Conservation (phyloP, 2,113 vertebrate species). For the Paracanthobrama guichenoti region DNA sequence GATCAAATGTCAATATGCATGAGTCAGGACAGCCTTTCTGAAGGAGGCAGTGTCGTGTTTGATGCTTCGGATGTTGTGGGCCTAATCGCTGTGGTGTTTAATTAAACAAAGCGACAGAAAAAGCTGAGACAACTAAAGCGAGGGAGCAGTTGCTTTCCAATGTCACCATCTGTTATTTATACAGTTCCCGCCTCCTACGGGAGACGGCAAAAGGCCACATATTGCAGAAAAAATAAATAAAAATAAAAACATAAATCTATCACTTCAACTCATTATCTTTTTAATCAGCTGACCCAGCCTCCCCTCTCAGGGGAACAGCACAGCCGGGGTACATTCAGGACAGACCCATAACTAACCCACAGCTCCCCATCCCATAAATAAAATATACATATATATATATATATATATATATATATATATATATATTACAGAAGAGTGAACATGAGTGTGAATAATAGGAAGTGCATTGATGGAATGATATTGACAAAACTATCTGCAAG, state of each 20-base stretch:
- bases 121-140: slow-evolving; percentile 25
- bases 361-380: not conserved
- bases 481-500: not conserved
- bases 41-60: slow-evolving; percentile 6
- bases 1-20: slow-evolving; percentile 42
- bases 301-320: slow-evolving; percentile 12
- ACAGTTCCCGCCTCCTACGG: slow-evolving; percentile 42
- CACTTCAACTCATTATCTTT: slow-evolving; percentile 55
- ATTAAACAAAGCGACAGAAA: slow-evolving; percentile 48
- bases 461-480: not conserved
- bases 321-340: not conserved
- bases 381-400: too few species aligned
- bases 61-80: slow-evolving; percentile 15
- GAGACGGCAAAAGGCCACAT: slow-evolving; percentile 44
- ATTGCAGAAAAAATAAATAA: slow-evolving; percentile 49
- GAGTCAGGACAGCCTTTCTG: slow-evolving; percentile 17
- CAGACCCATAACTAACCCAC: not conserved
- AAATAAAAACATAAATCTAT: slow-evolving; percentile 52
- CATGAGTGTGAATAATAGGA: not conserved
- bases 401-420: too few species aligned
- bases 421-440: not conserved
- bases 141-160: slow-evolving; percentile 48
- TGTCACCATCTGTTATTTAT: slow-evolving; percentile 54
- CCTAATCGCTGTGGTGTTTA: slow-evolving; percentile 27
- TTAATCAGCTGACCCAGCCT: slow-evolving; percentile 52